Percentiles rank a stretch among this genome's conserved stretches.
Evolutionary conservation across 1,140 invertebrate species (phyloP).

Genomic region (Drosophila parabipectinata): DNA sequence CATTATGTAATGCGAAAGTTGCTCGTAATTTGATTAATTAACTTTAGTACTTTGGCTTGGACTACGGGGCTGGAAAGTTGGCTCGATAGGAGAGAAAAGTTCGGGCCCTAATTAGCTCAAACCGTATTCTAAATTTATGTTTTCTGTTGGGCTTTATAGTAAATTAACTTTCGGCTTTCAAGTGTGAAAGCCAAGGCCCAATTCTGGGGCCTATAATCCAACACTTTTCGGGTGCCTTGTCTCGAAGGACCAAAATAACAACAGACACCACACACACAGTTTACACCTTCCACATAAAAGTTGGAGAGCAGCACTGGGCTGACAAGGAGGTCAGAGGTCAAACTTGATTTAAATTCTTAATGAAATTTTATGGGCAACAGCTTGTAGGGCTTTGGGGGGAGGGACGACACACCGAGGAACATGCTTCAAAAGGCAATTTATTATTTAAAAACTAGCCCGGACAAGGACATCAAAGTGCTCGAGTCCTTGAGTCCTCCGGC

Average conservation of each 20-base stretch:
- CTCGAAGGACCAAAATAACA: constrained; percentile 3
- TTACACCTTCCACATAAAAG: constrained; percentile 18
- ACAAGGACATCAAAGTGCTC: constrained; percentile 46
- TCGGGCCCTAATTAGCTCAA: neutral
- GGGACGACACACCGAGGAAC: constrained; percentile 12
- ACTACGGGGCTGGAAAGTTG: neutral
- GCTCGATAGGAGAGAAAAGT: neutral
- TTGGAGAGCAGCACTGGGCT: constrained; percentile 10
- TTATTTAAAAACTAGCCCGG: constrained; percentile 64
- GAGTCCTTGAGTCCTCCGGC: neutral
- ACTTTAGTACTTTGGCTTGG: neutral
- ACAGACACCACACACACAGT: constrained; percentile 8
- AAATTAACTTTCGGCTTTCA: neutral
- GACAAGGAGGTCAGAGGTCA: constrained; percentile 21
- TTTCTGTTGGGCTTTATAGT: neutral
- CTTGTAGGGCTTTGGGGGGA: neutral
- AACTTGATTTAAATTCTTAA: constrained; percentile 71
- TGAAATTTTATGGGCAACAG: constrained; percentile 47
- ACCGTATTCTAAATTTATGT: neutral
- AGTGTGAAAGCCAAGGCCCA: neutral
- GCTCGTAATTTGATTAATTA: neutral
- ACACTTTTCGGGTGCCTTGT: neutral
- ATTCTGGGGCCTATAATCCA: neutral
- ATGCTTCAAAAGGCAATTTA: constrained; percentile 66
- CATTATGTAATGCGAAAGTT: constrained; percentile 18